Evolutionary conservation across 2,888 invertebrate genomes (phyloP).

Genomic region (Platypus cylindrus): DNA sequence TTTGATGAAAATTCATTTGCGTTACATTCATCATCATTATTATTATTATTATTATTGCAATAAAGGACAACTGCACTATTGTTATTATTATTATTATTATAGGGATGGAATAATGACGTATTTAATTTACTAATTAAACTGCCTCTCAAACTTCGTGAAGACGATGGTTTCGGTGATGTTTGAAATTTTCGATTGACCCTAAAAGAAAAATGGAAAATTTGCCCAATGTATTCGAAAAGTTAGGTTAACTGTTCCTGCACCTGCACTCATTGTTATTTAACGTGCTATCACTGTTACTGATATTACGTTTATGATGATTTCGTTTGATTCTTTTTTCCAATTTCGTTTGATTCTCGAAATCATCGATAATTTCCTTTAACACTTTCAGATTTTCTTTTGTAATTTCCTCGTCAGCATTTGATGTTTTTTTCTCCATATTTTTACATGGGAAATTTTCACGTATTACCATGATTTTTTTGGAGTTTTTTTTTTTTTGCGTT

Average conservation of each 20-base stretch:
- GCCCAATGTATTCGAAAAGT: slow-evolving; percentile 22
- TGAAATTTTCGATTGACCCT: slow-evolving; percentile 21
- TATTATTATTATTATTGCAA: too few relatives aligned
- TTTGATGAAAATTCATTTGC: neutral
- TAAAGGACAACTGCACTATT: slow-evolving; percentile 1
- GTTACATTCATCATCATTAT: neutral
- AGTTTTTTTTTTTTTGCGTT: too few relatives aligned
- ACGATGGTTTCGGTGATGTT: slow-evolving; percentile 24
- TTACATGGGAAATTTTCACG: slow-evolving; percentile 12
- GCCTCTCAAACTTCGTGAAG: slow-evolving; percentile 13
- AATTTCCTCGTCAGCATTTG: slow-evolving; percentile 17
- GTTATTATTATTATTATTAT: slow-evolving; percentile 7
- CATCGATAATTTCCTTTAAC: slow-evolving; percentile 31
- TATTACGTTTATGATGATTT: slow-evolving; percentile 8
- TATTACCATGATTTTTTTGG: slow-evolving; percentile 12
- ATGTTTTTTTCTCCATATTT: slow-evolving; percentile 16
- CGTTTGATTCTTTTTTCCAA: slow-evolving; percentile 17
- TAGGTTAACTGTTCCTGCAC: slow-evolving; percentile 19
- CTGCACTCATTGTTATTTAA: slow-evolving; percentile 11
- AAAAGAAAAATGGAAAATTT: slow-evolving; percentile 4
- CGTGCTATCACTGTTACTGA: slow-evolving; percentile 13
- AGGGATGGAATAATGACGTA: slow-evolving; percentile 5
- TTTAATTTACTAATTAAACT: slow-evolving; percentile 12
- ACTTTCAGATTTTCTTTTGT: slow-evolving; percentile 29
- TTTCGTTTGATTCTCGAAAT: slow-evolving; percentile 25